A percentile compares a stretch with the other conserved stretches of the same genome.
phyloP scores from a whole-genome alignment of 2,888 invertebrate species.

The Zonitis immaculata region DNA sequence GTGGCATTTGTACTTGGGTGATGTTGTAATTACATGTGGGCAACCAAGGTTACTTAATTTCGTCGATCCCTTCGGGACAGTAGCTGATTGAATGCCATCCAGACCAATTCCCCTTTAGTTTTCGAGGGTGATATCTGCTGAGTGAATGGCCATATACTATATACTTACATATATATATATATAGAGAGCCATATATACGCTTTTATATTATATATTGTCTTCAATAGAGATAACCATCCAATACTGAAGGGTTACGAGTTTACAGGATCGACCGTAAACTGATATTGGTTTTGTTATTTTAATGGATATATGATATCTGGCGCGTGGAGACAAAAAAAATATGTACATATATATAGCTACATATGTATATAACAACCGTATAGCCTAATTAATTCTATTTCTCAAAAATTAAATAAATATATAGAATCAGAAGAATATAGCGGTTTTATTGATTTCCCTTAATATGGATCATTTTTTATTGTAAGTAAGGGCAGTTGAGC shows the following conservation, averaged over 20 bases:
- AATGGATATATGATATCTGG: slow-evolving; percentile 21
- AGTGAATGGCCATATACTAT: background rate
- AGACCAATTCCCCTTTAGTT: slow-evolving; percentile 15
- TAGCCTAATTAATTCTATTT: slow-evolving; percentile 12
- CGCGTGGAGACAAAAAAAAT: slow-evolving; percentile 8
- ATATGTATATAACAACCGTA: too few species aligned
- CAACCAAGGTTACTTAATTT: slow-evolving; percentile 45
- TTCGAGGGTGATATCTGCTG: background rate
- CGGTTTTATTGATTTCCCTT: slow-evolving; percentile 16
- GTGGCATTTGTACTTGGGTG: slow-evolving; percentile 38
- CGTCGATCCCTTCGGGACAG: slow-evolving; percentile 40
- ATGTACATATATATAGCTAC: too few species aligned
- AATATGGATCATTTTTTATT: slow-evolving; percentile 20
- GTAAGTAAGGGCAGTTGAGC: slow-evolving; percentile 14
- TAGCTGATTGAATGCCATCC: slow-evolving; percentile 43
- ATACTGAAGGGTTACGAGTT: slow-evolving; percentile 17
- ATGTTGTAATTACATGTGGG: slow-evolving; percentile 42
- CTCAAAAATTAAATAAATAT: background rate
- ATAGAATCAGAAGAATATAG: slow-evolving; percentile 1
- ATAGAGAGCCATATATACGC: too few species aligned
- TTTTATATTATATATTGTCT: slow-evolving; percentile 4
- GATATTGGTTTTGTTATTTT: slow-evolving; percentile 24
- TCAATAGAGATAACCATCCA: slow-evolving; percentile 2
- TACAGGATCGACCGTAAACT: slow-evolving; percentile 15
- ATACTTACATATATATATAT: background rate